phyloP scores from a whole-genome alignment of 2,113 vertebrate genomes.

The Xenotilapia caudafasciata region DNA sequence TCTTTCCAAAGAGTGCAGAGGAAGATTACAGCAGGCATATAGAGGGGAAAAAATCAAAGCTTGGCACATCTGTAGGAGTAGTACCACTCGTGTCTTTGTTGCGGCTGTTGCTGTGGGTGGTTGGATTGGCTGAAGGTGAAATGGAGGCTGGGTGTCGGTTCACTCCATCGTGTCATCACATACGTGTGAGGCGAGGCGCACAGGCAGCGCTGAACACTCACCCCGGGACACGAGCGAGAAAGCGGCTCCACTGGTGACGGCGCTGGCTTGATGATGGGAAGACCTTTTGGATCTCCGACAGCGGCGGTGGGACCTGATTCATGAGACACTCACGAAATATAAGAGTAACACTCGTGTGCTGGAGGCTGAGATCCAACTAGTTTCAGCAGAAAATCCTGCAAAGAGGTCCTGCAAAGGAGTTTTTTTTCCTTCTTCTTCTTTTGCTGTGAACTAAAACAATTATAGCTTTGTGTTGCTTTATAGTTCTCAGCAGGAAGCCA shows the following conservation, averaged over 20 bases:
- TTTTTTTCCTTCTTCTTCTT: background rate
- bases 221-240: background rate
- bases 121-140: slow-evolving; percentile 35
- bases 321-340: background rate
- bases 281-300: background rate
- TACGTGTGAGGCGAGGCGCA: background rate
- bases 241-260: background rate
- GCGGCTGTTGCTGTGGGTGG: slow-evolving; percentile 33
- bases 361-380: slow-evolving; percentile 15
- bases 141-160: slow-evolving; percentile 26
- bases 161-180: background rate
- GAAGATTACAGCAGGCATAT: background rate
- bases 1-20: background rate
- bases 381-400: background rate
- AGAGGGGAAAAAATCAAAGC: background rate
- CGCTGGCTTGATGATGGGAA: background rate
- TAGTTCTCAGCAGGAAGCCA: background rate
- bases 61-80: background rate
- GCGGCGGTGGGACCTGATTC: background rate
- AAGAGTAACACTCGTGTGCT: background rate
- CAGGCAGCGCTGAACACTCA: background rate
- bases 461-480: background rate
- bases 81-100: slow-evolving; percentile 9
- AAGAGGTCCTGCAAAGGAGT: background rate
- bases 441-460: background rate